A percentile compares a stretch with the other conserved stretches of the same genome.
phyloP scores from a whole-genome alignment of 2,888 invertebrate genomes.

The Sabatieria punctata region DNA sequence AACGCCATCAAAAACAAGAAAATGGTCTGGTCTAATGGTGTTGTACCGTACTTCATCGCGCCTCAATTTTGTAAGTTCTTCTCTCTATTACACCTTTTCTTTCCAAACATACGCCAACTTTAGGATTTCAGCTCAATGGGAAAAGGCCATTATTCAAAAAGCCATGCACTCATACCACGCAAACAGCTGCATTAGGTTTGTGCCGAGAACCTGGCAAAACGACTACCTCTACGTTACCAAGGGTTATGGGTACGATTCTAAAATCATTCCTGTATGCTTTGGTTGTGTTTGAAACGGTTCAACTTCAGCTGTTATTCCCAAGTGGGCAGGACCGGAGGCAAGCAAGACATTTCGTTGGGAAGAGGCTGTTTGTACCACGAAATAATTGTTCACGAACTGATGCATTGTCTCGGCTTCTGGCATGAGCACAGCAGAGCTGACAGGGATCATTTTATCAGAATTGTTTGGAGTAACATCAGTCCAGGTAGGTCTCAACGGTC shows the following conservation, averaged over 20 bases:
- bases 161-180: conserved; percentile 25
- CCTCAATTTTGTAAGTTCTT: conserved; percentile 3
- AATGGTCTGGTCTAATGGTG: neutral
- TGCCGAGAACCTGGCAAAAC: conserved; percentile 23
- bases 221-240: conserved; percentile 31
- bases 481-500: no score
- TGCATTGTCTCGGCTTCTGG: conserved; percentile 26
- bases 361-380: conserved; percentile 30
- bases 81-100: no score
- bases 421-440: conserved; percentile 27
- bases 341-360: conserved; percentile 21
- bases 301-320: conserved; percentile 27
- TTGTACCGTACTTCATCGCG: neutral
- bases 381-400: conserved; percentile 27
- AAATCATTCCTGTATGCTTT: neutral
- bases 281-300: neutral
- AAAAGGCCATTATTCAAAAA: conserved; percentile 21
- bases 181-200: conserved; percentile 31
- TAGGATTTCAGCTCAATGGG: conserved; percentile 17
- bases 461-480: conserved; percentile 8
- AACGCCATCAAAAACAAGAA: neutral
- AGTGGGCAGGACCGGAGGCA: conserved; percentile 27
- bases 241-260: conserved; percentile 21
- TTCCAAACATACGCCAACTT: no score
- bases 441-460: conserved; percentile 5